Evolutionary conservation across 2,797 vertebrate genomes (phyloP).

Genomic region (Gadopsis bispinosus): DNA sequence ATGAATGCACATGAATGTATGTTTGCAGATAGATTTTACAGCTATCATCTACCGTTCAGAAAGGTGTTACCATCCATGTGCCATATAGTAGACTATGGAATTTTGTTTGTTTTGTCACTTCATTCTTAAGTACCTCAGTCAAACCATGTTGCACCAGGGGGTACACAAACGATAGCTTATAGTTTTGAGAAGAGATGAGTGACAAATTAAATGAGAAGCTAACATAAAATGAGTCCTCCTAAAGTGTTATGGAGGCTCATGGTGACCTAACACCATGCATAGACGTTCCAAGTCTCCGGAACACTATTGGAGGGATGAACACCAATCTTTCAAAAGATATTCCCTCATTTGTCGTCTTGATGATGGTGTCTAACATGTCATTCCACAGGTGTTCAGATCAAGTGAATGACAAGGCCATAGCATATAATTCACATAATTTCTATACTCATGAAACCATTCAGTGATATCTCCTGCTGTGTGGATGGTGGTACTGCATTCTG

Average conservation of each 20-base stretch:
- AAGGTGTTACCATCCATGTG: neutral
- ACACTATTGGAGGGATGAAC: neutral
- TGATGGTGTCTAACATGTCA: neutral
- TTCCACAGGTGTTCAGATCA: neutral
- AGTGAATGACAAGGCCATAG: neutral
- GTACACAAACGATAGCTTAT: neutral
- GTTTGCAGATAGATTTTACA: constrained; percentile 4
- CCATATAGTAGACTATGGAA: neutral
- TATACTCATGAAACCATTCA: too few relatives aligned
- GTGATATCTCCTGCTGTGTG: too few relatives aligned
- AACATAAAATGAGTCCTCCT: too few relatives aligned
- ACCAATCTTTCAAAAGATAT: neutral
- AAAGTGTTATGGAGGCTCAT: too few relatives aligned
- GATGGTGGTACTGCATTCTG: too few relatives aligned
- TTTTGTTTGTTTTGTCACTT: neutral
- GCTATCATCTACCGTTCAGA: constrained; percentile 18
- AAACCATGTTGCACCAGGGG: neutral
- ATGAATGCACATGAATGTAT: constrained; percentile 4
- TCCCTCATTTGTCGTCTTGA: neutral
- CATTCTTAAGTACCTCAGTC: neutral
- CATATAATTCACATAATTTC: neutral
- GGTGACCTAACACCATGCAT: too few relatives aligned
- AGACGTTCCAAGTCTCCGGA: neutral
- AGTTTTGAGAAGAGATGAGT: neutral
- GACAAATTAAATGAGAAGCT: neutral